Base-by-base conservation (phyloP, 2,113 vertebrate species). In the Sorex araneus region DNA sequence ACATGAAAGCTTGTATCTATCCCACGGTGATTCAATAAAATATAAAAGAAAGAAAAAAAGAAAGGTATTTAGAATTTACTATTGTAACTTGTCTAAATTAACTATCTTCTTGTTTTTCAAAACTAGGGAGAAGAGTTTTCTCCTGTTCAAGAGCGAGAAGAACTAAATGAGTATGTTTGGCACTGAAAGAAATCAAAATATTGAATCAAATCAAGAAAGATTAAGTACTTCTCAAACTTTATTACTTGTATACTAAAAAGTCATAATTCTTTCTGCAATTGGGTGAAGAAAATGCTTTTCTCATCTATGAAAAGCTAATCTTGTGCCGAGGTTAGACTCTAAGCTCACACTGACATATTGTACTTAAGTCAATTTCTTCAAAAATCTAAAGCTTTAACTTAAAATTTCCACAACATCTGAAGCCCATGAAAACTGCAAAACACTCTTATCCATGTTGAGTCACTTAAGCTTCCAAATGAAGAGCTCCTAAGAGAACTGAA, bases 131-230 rank as follows among this genome's bases (percentile, higher is more conserved):
- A 86, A 93, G 75, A 87, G 23, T 69, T 88, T 90, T 60, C 11
- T 92, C 69, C 63, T n/a, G 8, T 32, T 40, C 79, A 92, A 85
- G 88, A 73, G 66, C 80, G 87, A 91, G 70, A 86, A 78, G 50
- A 91, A 50, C 43, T 89, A 89, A 93, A 94, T 94, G 74, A 91
- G 90, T 91, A 84, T 90, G 88, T 79, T 88, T 90, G 67, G 36
- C 57, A 82, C 36, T 79, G 25, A 91, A 76, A 69, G 30, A 71
- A 66, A 95, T 90, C 18, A 80, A 57, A 82, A 78, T 92, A 89
- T 93, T 71, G 88, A 66, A 93, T 89, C 83, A 94, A 95, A 92
- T 34, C 71, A 67, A 84, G 83, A 90, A 92, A 94, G 73, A 71
- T 3, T 23, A 91, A 90, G 83, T 81, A 79, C 45, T 60, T 64